Percentiles rank a stretch among this genome's conserved stretches.
Conservation (phyloP, 1,140 invertebrate genomes). For the Catajapyx aquilonaris region DNA sequence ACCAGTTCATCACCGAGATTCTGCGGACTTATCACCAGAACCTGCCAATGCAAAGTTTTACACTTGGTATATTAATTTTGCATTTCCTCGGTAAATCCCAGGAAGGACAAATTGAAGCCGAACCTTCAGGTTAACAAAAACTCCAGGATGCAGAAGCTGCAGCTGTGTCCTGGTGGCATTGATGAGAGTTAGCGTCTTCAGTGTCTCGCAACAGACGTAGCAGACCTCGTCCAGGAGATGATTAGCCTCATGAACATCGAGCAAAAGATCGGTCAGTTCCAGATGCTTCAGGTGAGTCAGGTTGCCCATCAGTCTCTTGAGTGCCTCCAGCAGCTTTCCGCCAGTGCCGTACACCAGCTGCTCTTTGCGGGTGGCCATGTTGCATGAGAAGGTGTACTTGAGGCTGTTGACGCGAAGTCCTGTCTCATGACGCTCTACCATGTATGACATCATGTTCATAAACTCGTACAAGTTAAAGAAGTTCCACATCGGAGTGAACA, state of each 20-base stretch:
- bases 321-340: slow-evolving; percentile 35
- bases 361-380: slow-evolving; percentile 33
- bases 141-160: slow-evolving; percentile 49
- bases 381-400: slow-evolving; percentile 60
- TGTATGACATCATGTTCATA: slow-evolving; percentile 57
- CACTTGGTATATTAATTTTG: too few relatives aligned
- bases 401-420: slow-evolving; percentile 34
- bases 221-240: slow-evolving; percentile 55
- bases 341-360: slow-evolving; percentile 31
- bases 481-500: slow-evolving; percentile 51
- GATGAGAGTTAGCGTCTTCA: slow-evolving; percentile 41
- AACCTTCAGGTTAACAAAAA: slow-evolving; percentile 51
- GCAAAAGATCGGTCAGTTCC: slow-evolving; percentile 51
- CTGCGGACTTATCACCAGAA: slow-evolving; percentile 53
- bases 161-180: slow-evolving; percentile 53
- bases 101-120: too few relatives aligned
- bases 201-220: slow-evolving; percentile 34
- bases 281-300: slow-evolving; percentile 38
- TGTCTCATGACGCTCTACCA: slow-evolving; percentile 25
- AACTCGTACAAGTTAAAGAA: slow-evolving; percentile 70
- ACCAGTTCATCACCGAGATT: slow-evolving; percentile 58
- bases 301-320: slow-evolving; percentile 47
- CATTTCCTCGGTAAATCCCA: too few relatives aligned
- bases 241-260: slow-evolving; percentile 42
- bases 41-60: too few relatives aligned